Evolutionary conservation across 2,797 vertebrate genomes (phyloP).

Genomic region (Microtus obscurus): DNA sequence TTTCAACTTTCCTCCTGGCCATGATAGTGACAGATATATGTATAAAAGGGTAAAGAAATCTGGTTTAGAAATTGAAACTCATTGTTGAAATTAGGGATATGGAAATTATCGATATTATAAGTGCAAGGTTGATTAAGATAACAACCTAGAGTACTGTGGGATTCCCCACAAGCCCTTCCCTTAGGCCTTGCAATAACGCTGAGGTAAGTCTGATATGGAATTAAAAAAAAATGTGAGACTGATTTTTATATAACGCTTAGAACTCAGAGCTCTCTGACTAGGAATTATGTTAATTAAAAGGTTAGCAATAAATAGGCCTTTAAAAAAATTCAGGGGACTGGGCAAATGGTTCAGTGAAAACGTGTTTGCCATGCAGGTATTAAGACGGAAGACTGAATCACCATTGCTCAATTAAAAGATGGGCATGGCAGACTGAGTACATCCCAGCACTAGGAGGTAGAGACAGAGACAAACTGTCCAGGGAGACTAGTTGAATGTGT

Average conservation of each 20-base stretch:
- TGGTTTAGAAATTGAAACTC: slow-evolving; percentile 2
- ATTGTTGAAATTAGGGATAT: not conserved
- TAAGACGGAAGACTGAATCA: not conserved
- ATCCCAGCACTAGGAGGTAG: not conserved
- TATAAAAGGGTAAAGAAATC: not conserved
- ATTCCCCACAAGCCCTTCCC: not conserved
- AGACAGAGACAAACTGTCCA: not conserved
- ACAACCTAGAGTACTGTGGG: not conserved
- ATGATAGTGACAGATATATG: not conserved
- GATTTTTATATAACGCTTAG: not conserved
- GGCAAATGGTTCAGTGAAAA: not conserved
- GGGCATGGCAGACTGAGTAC: accelerated
- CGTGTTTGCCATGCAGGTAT: not conserved
- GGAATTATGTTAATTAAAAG: not conserved
- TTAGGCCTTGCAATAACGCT: not conserved
- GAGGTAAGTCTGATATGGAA: not conserved
- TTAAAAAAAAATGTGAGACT: not conserved
- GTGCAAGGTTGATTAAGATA: not conserved
- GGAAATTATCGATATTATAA: not conserved
- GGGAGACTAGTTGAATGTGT: not conserved
- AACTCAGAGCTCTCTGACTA: not conserved
- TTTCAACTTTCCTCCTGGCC: not conserved
- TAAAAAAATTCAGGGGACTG: not conserved
- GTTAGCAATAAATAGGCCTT: not conserved
- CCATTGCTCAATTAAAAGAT: not conserved